Evolutionary conservation across 1,140 invertebrate genomes (phyloP), one percentile per base, ranked within the genome.

Genomic region (Bombyx mandarina): DNA sequence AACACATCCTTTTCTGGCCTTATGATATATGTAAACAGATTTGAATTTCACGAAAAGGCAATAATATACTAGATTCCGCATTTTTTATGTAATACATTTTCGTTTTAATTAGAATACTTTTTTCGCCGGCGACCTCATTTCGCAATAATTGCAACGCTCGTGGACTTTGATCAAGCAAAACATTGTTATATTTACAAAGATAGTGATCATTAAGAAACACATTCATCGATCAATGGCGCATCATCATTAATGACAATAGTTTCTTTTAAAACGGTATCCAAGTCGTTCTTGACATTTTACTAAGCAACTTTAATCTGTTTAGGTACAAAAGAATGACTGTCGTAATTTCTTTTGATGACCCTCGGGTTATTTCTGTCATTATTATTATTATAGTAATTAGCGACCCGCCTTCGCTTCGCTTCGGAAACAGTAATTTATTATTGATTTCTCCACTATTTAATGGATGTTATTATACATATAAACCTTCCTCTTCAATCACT

Each of bases 221-320:
- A 61, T 56, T 49, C 52, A 46, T 47, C 12, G 43, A 58, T 56
- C 57, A 58, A 62, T 60, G 52, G 53, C 61, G 61, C 59, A 56
- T 48, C 55, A 53, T 60, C 53, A 59, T 60, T 57, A 45, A 53
- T 22, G 64, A 62, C 56, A 60, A 56, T 60, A 60, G 60, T 60
- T 58, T 62, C 64, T 62, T 60, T 52, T 18, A 35, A 43, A 63
- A 66, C 69, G 75, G 73, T 80, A 73, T 59, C 56, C 54, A 57
- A 70, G 57, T 67, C 64, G 70, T 65, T 61, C 73, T 76, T 80
- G 75, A 78, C 73, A 77, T 77, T 77, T 77, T 51, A 64, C 49
- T 52, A 51, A 51, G 4, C 26, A 35, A 35, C 26, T 35, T 35
- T 35, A 35, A 35, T 35, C 26, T 35, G 26, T 35, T 35, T 35